These are phyloP conservation scores for Anniella stebbinsi DNA, from an alignment of 2,797 vertebrate species.

Conservation along the genomic window DNA sequence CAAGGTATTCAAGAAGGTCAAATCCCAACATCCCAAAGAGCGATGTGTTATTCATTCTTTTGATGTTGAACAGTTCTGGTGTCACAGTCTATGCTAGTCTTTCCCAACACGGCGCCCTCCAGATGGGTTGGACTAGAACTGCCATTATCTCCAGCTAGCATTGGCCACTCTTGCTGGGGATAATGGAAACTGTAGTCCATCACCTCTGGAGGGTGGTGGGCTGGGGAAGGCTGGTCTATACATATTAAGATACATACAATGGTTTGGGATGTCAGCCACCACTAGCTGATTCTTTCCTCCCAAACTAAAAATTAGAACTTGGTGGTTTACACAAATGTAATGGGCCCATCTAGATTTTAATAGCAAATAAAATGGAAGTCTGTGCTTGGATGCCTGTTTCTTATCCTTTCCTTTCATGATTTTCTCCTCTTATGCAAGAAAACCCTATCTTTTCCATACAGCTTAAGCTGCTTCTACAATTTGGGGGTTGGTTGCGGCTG, in stretches of 20 bases:
- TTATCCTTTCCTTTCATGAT: constrained; percentile 20
- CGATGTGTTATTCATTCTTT: constrained; percentile 58
- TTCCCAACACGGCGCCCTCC: no score
- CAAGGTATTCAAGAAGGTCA: constrained; percentile 62
- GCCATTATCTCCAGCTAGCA: no score
- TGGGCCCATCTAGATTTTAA: constrained; percentile 33
- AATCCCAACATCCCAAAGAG: constrained; percentile 35
- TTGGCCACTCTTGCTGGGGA: no score
- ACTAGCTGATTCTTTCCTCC: constrained; percentile 40
- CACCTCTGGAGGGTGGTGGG: no score
- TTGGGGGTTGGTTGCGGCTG: background rate
- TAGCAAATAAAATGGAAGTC: constrained; percentile 57
- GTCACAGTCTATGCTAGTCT: constrained; percentile 22
- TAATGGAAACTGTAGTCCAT: no score
- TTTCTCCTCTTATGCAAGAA: constrained; percentile 36
- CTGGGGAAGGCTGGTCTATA: background rate
- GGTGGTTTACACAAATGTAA: constrained; percentile 60
- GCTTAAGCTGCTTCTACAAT: constrained; percentile 9
- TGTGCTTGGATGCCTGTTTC: background rate
- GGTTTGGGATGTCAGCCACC: background rate
- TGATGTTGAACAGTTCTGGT: constrained; percentile 37
- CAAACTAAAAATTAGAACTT: constrained; percentile 52
- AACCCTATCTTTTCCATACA: constrained; percentile 39
- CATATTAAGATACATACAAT: constrained; percentile 9
- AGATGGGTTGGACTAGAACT: no score